These are phyloP conservation scores for Ceratoteleas bidentatus DNA, from an alignment of 1,140 invertebrate species.

Conservation along the genomic window DNA sequence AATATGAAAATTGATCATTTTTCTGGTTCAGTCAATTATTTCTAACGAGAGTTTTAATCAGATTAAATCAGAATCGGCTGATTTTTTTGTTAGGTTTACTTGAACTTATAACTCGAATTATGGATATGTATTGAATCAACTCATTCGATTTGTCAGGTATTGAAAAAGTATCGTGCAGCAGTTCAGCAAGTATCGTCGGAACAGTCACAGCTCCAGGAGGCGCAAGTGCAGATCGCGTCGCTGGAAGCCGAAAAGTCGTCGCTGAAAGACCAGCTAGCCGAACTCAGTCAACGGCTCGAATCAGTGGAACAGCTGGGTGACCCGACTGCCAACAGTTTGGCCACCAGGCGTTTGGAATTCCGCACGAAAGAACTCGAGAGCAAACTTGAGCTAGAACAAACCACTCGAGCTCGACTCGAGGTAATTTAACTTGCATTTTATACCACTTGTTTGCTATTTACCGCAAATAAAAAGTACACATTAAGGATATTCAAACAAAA, in stretches of 20 bases:
- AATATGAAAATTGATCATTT: too few relatives aligned
- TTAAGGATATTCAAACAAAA: too few relatives aligned
- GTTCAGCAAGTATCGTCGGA: slow-evolving; percentile 93
- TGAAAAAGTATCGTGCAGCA: slow-evolving; percentile 95
- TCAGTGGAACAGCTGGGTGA: slow-evolving; percentile 90
- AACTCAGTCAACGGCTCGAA: slow-evolving; percentile 88
- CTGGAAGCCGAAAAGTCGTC: slow-evolving; percentile 89
- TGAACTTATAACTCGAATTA: too few relatives aligned
- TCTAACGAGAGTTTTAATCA: too few relatives aligned
- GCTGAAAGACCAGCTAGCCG: slow-evolving; percentile 88
- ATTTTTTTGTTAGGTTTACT: too few relatives aligned
- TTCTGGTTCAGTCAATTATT: too few relatives aligned
- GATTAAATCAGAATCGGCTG: too few relatives aligned
- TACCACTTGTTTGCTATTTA: too few relatives aligned
- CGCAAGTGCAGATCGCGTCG: slow-evolving; percentile 89
- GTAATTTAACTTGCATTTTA: slow-evolving; percentile 79
- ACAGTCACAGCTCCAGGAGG: slow-evolving; percentile 90
- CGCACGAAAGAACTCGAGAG: slow-evolving; percentile 94
- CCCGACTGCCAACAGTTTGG: slow-evolving; percentile 88
- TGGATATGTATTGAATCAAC: background rate
- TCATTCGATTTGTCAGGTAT: slow-evolving; percentile 77
- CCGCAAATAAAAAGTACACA: too few relatives aligned
- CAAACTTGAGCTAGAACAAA: slow-evolving; percentile 93
- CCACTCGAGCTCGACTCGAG: slow-evolving; percentile 90
- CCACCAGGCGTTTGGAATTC: slow-evolving; percentile 86